Base-by-base conservation (phyloP, 2,113 vertebrate species). In the Castor canadensis region DNA sequence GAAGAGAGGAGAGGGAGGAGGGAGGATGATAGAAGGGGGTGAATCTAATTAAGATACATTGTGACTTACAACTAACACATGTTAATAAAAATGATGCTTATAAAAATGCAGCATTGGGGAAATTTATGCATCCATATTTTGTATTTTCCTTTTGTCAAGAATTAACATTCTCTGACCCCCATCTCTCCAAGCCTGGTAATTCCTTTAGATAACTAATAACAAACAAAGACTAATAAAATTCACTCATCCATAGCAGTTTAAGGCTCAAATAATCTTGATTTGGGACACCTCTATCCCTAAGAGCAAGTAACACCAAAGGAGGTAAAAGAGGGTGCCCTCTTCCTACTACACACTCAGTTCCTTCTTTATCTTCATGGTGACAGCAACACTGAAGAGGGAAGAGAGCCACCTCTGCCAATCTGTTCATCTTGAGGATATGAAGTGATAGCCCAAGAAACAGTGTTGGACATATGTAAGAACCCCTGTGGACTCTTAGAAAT, bases 101-200 rank as follows among this genome's bases (percentile, higher is more conserved):
- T 43, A 85, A 93, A 85, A 93, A 84, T 64, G 15, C 9, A 87
- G n/a, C 24, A 85, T 28, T 66, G 24, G 67, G n/a, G 8, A 81
- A 92, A 75, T 67, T 64, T 67, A 77, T 91, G 64, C 93, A 72
- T 69, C 10, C 69, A 54, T 87, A 95, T 58, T 72, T 79, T 77
- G 9, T 75, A 2, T 92, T 43, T 30, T 79, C 6, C 88, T 87
- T 87, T 79, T 67, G 12, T 91, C 11, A 93, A 87, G 87, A 82
- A 89, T 47, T 45, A 96, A 83, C 15, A n/a, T n/a, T 16, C 15
- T 96, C 82, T 26, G 17, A n/a, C 13, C 19, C 10, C 30, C 35
- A n/a, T 1, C 28, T 26, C 2, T 15, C n/a, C 19, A 90, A 76
- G 54, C 28, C 47, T 60, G 54, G 62, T 94, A 49, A 87, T 91